These are phyloP conservation scores for Atta cephalotes DNA, from an alignment of 1,140 invertebrate genomes.

Conservation along the genomic window DNA sequence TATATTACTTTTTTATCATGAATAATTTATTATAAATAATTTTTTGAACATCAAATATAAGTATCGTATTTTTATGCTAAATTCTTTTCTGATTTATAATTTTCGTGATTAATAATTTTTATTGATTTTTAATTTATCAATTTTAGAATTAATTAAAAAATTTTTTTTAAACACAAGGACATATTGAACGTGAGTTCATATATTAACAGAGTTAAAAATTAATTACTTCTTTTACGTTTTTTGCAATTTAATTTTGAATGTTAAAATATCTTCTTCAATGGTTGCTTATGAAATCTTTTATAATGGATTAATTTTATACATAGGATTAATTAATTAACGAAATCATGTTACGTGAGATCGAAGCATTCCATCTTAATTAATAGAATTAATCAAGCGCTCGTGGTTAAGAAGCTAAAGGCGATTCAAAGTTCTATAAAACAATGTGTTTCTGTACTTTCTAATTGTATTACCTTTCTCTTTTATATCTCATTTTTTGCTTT, in stretches of 20 bases:
- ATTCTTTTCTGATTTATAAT: background rate
- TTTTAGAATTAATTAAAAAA: background rate
- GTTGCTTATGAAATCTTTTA: constrained; percentile 14
- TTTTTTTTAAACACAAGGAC: background rate
- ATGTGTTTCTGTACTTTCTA: constrained; percentile 32
- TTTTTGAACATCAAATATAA: background rate
- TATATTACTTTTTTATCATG: background rate
- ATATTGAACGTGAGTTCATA: background rate
- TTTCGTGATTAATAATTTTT: background rate
- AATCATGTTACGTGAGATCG: background rate
- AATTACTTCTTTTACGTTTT: background rate
- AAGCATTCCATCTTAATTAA: constrained; percentile 50
- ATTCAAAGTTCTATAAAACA: constrained; percentile 28
- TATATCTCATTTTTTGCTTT: constrained; percentile 37
- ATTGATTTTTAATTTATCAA: background rate
- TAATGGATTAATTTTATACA: constrained; percentile 1
- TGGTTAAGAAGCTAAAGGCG: constrained; percentile 30
- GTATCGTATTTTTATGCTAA: background rate
- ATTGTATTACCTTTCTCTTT: constrained; percentile 55
- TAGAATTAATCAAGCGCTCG: constrained; percentile 55
- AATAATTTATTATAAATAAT: background rate
- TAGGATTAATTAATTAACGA: constrained; percentile 54
- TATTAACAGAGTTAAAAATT: background rate
- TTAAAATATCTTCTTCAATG: background rate
- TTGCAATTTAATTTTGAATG: background rate